A percentile compares a stretch with the other conserved stretches of the same genome.
Conservation (phyloP, 2,113 vertebrate genomes). For the Syngnathus typhle region DNA sequence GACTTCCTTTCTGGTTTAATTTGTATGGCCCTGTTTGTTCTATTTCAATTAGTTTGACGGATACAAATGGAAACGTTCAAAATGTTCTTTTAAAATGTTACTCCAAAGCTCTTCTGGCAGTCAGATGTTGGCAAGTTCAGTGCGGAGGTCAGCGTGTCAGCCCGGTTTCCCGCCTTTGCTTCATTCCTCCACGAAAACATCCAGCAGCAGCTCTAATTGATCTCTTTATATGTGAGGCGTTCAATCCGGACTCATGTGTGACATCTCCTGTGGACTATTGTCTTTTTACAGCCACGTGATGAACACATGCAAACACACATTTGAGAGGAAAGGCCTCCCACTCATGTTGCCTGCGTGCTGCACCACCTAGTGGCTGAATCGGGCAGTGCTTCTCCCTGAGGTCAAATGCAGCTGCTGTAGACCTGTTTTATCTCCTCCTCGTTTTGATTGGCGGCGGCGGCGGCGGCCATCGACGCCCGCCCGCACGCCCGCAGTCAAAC, state of each 20-base stretch:
- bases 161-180: background rate
- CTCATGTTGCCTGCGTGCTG: slow-evolving; percentile 39
- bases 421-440: slow-evolving; percentile 66
- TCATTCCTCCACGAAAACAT: background rate
- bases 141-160: background rate
- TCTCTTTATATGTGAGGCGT: background rate
- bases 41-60: background rate
- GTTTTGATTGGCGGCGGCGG: slow-evolving; percentile 60
- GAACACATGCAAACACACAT: slow-evolving; percentile 1
- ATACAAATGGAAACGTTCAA: background rate
- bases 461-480: slow-evolving; percentile 46
- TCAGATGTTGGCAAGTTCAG: background rate
- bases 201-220: background rate
- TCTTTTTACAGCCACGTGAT: background rate
- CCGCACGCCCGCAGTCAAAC: slow-evolving; percentile 2
- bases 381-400: slow-evolving; percentile 6
- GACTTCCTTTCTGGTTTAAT: background rate
- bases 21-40: background rate
- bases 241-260: background rate
- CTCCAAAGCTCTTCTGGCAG: background rate
- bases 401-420: slow-evolving; percentile 13
- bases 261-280: background rate
- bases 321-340: background rate
- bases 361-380: slow-evolving; percentile 65
- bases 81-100: background rate